Evolutionary conservation across 2,888 invertebrate species (phyloP), one percentile per base, ranked within the genome.

Genomic region (Spatulosminthurus flaviceps): DNA sequence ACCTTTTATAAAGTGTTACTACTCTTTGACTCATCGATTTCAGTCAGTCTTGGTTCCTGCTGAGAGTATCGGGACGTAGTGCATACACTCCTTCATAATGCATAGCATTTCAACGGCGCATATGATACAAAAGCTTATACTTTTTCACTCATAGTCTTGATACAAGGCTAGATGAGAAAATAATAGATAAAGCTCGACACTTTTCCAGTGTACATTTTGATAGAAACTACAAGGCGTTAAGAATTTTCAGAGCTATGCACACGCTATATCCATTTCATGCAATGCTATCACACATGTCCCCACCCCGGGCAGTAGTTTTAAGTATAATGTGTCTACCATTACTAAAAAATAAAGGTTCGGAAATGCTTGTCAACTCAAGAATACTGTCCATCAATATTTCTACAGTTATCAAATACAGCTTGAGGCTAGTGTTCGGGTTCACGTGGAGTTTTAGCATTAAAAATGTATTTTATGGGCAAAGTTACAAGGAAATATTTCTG

Each of bases 1-100:
- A 51, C 51, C 51, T 51, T 51, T 51, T n/a, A 51, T 51, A 51
- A 51, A 51, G 51, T 51, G 51, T 51, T 51, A 51, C 51, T 51
- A 51, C 51, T 51, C 51, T 51, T 51, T 51, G 51, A 51, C 51
- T 51, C 51, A 51, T 51, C 51, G 51, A 51, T 51, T 51, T n/a
- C 51, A 51, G 51, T 51, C n/a, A n/a, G n/a, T n/a, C n/a, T n/a
- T n/a, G n/a, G n/a, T n/a, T n/a, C 51, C 16, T 51, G 16, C 9
- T 13, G 51, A 51, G 51, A 51, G 51, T 9, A 13, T 51, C 51
- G 5, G 7, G 2, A 5, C 51, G 51, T 51, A n/a, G n/a, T n/a
- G n/a, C n/a, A n/a, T n/a, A n/a, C n/a, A n/a, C n/a, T 16, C 51
- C 16, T 2, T 51, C 51, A 51, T 13, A 9, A 7, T 7, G 9